Base-by-base conservation (phyloP, 2,888 invertebrate species). In the Polietes domitor region DNA sequence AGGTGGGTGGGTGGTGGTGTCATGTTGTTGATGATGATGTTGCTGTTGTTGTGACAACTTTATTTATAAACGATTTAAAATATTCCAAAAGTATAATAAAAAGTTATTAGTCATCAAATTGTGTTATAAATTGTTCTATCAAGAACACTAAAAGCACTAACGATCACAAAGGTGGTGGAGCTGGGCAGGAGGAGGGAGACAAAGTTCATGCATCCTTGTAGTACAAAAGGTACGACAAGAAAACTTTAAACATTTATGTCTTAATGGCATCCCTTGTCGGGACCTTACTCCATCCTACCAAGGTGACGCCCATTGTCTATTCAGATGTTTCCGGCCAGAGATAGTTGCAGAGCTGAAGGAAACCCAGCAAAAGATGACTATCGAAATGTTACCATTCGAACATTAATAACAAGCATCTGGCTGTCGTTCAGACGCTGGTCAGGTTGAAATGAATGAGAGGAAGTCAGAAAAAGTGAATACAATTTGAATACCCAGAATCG, bases 351-450 rank as follows among this genome's bases (percentile, higher is more conserved):
- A n/a, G 3, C 47, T n/a, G 47, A 47, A 47, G 47, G 47, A 47
- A 37, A 47, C 47, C 15, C 21, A 68, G 43, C 24, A 68, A 41
- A 58, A 61, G 41, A 61, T 73, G 73, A 61, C 73, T 73, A 43
- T 73, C 58, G 26, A 61, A 73, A 43, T 73, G 12, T 43, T 28
- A 2, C 24, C 26, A 37, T 37, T 61, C 1, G n/a, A 73, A 17
- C 73, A 58, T 73, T 43, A 58, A 61, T 73, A 73, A 61, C 2
- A 55, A 72, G 2, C 55, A 73, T 21, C 58, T 61, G 73, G 24
- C 50, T 68, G 24, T n/a, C 47, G n/a, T 61, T 5, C 15, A 26
- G 17, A 26, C 26, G 21, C 19, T 61, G 61, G 28, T 15, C 47
- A 47, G 47, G 2, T n/a, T n/a, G 47, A 2, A 19, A 65, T n/a